Evolutionary conservation across 1,140 invertebrate species (phyloP).

Genomic region (Melitaea cinxia): DNA sequence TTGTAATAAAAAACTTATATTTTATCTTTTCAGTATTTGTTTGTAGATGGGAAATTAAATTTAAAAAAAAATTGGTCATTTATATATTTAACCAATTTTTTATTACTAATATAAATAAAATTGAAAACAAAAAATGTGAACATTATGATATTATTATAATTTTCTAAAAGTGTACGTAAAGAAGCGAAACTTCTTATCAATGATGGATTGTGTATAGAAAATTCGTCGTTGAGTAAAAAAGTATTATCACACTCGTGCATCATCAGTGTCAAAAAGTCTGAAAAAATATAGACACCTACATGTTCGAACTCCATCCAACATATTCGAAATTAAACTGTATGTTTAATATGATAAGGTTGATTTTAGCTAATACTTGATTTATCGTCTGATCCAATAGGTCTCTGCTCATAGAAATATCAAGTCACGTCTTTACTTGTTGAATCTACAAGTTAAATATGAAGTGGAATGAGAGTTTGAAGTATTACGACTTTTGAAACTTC

Average conservation of each 20-base stretch:
- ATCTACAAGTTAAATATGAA: slow-evolving; percentile 30
- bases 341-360: neutral
- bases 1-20: too few relatives aligned
- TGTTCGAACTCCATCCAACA: neutral
- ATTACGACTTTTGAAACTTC: slow-evolving; percentile 10
- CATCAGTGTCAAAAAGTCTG: slow-evolving; percentile 14
- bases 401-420: slow-evolving; percentile 25
- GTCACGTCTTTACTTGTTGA: slow-evolving; percentile 37
- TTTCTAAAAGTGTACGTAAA: slow-evolving; percentile 19
- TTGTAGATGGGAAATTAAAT: too few relatives aligned
- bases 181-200: slow-evolving; percentile 30
- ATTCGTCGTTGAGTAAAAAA: slow-evolving; percentile 9
- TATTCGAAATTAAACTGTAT: neutral
- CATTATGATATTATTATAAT: slow-evolving; percentile 27
- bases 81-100: too few relatives aligned
- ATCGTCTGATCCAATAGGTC: slow-evolving; percentile 5
- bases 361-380: neutral
- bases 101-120: too few relatives aligned
- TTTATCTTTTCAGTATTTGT: too few relatives aligned
- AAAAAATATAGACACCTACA: neutral
- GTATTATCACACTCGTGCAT: slow-evolving; percentile 21
- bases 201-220: slow-evolving; percentile 35
- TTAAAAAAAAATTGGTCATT: too few relatives aligned
- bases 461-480: slow-evolving; percentile 25
- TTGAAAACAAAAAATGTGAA: neutral